Base-by-base conservation (phyloP, 2,113 vertebrate species). In the Chrysemys picta region DNA sequence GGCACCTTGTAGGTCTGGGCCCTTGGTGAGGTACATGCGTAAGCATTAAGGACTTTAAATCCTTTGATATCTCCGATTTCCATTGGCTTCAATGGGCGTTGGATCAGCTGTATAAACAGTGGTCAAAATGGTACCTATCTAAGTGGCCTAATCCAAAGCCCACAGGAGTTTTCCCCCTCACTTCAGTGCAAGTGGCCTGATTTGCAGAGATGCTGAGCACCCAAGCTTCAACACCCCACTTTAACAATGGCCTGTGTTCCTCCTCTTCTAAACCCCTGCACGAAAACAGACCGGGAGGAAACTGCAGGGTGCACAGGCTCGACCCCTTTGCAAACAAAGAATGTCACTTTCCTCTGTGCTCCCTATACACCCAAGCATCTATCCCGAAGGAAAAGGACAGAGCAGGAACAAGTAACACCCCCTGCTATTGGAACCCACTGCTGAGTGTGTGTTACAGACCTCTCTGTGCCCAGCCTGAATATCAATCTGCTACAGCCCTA, bases 91-190 rank as follows among this genome's bases (percentile, higher is more conserved):
- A 9, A 13, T 24, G 22, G 72, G 22, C 5, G 3, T 45, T 75
- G 38, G 17, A 42, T 75, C 84, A 82, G 3, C 13, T 9, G 38
- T 84, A 21, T 2, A 62, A 62, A 59, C 65, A 59, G 82, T 50
- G 52, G 11, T 9, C 52, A 93, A 53, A 87, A 81, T 27, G 35
- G 54, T 31, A 75, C 27, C 22, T 38, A 79, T 85, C 87, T 75
- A 24, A 7, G 16, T n/a, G 24, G n/a, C 82, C 38, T 65, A 0
- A 0, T n/a, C 42, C 80, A 81, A 19, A 83, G 13, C 17, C 45
- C 91, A 42, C 65, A 90, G 89, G 21, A 87, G 85, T 65, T 80
- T n/a, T 91, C 81, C 14, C 45, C 25, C 22, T 47, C 54, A 38
- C 45, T 76, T 29, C n/a, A 83, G 42, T 82, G 27, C 25, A 12